Conservation (phyloP, 2,113 vertebrate genomes). For the Athene cunicularia region DNA sequence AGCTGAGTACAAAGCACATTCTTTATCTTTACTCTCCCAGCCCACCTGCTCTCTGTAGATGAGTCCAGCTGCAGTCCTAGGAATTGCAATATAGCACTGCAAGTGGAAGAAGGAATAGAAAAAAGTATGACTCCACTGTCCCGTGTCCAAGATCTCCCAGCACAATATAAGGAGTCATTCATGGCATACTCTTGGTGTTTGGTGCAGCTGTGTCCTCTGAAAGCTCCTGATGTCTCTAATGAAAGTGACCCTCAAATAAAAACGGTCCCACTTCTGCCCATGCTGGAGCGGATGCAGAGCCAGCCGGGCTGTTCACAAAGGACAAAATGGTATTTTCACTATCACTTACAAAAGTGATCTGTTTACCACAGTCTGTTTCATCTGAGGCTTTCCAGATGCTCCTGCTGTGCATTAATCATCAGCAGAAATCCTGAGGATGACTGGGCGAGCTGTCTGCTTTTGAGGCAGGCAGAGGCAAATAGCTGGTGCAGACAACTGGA, state of each 20-base stretch:
- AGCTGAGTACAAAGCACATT: neutral
- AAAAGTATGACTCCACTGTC: neutral
- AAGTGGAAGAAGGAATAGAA: neutral
- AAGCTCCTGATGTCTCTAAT: neutral
- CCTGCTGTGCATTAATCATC: slow-evolving; percentile 21
- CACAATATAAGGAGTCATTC: neutral
- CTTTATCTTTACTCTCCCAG: neutral
- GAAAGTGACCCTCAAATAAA: neutral
- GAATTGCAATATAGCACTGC: neutral
- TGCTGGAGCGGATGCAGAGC: neutral
- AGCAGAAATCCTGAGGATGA: neutral
- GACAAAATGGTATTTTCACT: neutral
- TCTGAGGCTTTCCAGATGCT: slow-evolving; percentile 15
- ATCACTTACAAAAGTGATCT: neutral
- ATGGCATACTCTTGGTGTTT: rapidly evolving
- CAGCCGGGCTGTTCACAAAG: neutral
- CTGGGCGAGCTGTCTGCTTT: neutral
- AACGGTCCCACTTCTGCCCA: rapidly evolving
- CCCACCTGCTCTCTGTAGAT: neutral
- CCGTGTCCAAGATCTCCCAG: neutral
- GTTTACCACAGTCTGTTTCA: neutral
- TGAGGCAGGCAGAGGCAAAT: neutral
- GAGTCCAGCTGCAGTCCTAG: neutral
- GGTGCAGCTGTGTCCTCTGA: neutral
- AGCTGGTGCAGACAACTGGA: neutral